Evolutionary conservation across 1,140 invertebrate genomes (phyloP).

Genomic region (Drosophila nebulosa): DNA sequence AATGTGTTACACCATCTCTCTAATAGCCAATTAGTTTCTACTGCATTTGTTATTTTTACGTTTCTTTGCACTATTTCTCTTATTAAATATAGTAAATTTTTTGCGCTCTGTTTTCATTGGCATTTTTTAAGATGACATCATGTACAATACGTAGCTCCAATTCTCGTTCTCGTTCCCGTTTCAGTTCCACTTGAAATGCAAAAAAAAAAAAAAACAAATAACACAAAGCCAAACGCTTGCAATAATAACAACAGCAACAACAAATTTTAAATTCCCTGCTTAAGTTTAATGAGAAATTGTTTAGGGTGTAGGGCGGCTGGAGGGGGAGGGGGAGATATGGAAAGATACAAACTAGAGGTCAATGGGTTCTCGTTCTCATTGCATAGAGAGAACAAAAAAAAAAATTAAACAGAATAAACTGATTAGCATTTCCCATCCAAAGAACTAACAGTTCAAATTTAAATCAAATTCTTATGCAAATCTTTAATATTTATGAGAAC

Average conservation of each 20-base stretch:
- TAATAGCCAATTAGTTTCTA: neutral
- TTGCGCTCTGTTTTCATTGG: neutral
- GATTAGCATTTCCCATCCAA: neutral
- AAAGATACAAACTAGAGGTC: neutral
- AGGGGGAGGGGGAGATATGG: neutral
- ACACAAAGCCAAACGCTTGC: conserved; percentile 34
- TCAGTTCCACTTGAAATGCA: conserved; percentile 46
- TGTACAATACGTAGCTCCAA: neutral
- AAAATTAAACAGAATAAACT: conserved; percentile 23
- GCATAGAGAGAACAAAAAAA: conserved; percentile 1
- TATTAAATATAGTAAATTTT: neutral
- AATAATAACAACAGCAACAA: conserved; percentile 25
- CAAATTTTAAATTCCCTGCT: conserved; percentile 47
- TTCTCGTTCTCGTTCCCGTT: conserved; percentile 14
- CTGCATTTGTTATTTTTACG: neutral
- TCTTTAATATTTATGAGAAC: neutral
- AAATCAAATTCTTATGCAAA: neutral
- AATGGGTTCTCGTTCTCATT: conserved; percentile 21
- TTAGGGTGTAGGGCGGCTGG: neutral
- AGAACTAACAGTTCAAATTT: neutral
- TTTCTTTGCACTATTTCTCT: neutral
- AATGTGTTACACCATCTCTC: no score
- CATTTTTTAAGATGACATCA: conserved; percentile 2
- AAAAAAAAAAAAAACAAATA: conserved; percentile 28
- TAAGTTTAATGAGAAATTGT: conserved; percentile 60